Base-by-base conservation (phyloP, 2,797 vertebrate species). In the Microctenopoma steveboyesi region DNA sequence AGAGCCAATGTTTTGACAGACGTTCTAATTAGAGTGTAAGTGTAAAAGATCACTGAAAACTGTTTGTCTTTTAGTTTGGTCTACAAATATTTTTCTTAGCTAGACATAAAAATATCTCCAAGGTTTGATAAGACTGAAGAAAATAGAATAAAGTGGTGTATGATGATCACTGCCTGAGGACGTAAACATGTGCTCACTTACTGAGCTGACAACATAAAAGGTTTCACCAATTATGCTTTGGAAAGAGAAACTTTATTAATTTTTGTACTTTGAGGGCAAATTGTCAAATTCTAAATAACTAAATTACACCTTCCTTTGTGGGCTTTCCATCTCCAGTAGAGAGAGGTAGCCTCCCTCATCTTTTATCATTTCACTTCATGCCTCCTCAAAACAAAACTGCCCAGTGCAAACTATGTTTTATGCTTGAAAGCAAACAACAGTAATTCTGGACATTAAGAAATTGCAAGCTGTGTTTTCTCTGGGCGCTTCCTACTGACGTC, bases 231-330 rank as follows among this genome's bases (percentile, higher is more conserved):
- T 22, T 45, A 13, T 18, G 40, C 42, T 52, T 59, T 15, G 22
- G 54, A 65, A 54, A 70, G 5, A 50, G 10, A 60, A 28, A 46
- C 10, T 30, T 43, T 50, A 47, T 58, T 60, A 33, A 16, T 45
- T 27, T 39, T 59, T 6, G 10, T 60, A 50, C 42, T 63, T 70
- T 69, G 30, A 71, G n/a, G 53, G 14, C 18, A 18, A 18, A 15
- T 18, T 65, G 42, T 54, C 45, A 55, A 49, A 22, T 22, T 22
- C 22, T 22, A 22, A 22, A 22, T 22, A 1, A 22, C 22, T 3
- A 64, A 76, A 73, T 62, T 54, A 60, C 48, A 51, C 47, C 22
- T 54, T 52, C 35, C 57, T 76, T 73, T 78, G 56, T 79, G 62
- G 35, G 55, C 7, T 73, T 72, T 61, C 53, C 50, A 49, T 67